Conservation (phyloP, 2,113 vertebrate genomes). For the Neolamprologus fasciatus region DNA sequence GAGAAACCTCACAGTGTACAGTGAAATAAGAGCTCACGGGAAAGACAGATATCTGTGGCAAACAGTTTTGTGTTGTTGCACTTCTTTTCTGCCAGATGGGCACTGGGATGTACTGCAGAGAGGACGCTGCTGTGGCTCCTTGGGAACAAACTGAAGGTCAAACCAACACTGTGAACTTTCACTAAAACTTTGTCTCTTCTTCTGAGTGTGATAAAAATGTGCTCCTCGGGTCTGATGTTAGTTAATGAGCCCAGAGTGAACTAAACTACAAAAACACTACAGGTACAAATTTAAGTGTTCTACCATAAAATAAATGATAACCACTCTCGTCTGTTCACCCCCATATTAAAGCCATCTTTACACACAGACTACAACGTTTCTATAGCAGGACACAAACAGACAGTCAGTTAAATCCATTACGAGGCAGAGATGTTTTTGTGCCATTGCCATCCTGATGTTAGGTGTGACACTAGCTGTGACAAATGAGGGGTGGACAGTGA, state of each 20-base stretch:
- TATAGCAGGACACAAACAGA: fast-evolving
- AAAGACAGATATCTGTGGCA: neutral
- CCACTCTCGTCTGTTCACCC: neutral
- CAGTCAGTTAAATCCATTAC: neutral
- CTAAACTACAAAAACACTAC: neutral
- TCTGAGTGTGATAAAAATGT: neutral
- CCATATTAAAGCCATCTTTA: neutral
- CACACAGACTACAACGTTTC: neutral
- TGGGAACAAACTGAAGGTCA: neutral
- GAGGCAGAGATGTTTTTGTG: neutral
- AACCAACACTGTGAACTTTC: neutral
- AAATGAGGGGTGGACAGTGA: neutral
- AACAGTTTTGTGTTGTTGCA: neutral
- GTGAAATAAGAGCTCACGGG: neutral
- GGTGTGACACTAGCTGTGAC: neutral
- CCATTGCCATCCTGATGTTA: neutral
- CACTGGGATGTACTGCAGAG: neutral
- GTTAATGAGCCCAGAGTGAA: neutral
- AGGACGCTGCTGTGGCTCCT: neutral
- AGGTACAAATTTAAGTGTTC: fast-evolving
- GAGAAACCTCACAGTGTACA: neutral
- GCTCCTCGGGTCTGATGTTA: neutral
- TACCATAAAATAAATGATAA: neutral
- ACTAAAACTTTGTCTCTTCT: neutral
- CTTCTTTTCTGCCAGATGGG: neutral